Base-by-base conservation (phyloP, 2,113 vertebrate genomes). In the Perca fluviatilis region DNA sequence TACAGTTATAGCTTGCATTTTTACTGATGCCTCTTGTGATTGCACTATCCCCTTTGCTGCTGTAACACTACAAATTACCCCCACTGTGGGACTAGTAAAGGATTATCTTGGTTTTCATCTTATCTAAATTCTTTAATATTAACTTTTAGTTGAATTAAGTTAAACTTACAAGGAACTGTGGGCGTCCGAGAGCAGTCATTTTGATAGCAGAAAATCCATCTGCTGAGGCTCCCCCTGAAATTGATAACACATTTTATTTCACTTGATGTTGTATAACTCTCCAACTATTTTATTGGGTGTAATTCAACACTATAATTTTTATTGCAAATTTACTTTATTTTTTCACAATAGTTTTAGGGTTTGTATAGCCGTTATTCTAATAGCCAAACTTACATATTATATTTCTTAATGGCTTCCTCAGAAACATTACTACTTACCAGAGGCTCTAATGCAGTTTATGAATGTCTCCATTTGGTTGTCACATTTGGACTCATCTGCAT, bases 141-240 rank as follows among this genome's bases (percentile, higher is more conserved):
- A 33, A 7, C 13, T 40, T 33, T 16, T 0, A 19, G 21, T 56
- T 47, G 5, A 62, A 60, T 56, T 3, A 60, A 60, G 14, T 49
- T 63, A 40, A 82, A 86, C 97, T 95, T 93, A 99, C 98, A 90
- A 99, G 93, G 92, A 99, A 99, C 91, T 98, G 97, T 8, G 98
- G 98, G 46, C 98, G 96, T 72, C 97, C 97, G 74, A 99, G 84
- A 0, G 97, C 97, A 0, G 98, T 99, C 91, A 99, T 91, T 89
- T 99, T 99, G 88, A 99, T 96, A 79, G 98, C 98, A 0, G 95
- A 95, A 92, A 99, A 99, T 21, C 97, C 96, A 0, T 98, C 96
- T 4, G 95, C 82, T 0, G 97, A 97, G 86, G 96, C 96, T 50
- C 95, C 93, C 57, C 97, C 98, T 99, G 87, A 43, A 85, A 80